Evolutionary conservation across 2,113 vertebrate genomes (phyloP).

Genomic region (Calcarius ornatus): DNA sequence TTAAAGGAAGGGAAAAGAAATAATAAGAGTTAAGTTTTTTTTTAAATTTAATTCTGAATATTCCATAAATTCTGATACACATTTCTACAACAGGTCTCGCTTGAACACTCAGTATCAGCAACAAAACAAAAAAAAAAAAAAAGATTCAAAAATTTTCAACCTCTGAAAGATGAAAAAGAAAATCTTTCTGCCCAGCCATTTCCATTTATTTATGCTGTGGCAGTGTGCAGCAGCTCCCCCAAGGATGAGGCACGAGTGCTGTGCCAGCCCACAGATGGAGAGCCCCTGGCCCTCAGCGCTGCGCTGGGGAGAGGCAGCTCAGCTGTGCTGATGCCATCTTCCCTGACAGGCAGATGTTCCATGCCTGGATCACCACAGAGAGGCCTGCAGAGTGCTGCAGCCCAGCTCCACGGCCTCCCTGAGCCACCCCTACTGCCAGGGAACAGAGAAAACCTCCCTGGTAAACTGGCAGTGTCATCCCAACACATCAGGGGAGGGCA

Average conservation of each 20-base stretch:
- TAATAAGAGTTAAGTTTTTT: neutral
- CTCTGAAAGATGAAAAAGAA: neutral
- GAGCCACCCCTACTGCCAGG: neutral
- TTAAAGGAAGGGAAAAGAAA: neutral
- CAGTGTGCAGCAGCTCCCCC: neutral
- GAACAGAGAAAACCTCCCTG: neutral
- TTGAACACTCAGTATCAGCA: neutral
- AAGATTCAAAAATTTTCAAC: neutral
- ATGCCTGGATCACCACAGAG: neutral
- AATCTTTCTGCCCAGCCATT: neutral
- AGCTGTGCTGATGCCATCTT: neutral
- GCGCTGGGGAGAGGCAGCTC: neutral
- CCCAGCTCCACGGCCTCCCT: neutral
- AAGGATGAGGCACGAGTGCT: neutral
- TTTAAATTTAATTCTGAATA: neutral
- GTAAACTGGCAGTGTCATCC: neutral
- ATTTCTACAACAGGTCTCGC: neutral
- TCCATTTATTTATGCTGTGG: neutral
- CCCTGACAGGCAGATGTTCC: conserved; percentile 38
- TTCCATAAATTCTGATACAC: neutral
- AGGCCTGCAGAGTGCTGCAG: neutral
- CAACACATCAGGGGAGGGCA: neutral
- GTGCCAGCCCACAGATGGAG: neutral
- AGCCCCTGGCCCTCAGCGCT: neutral
- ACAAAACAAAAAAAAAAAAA: too few species aligned